Evolutionary conservation across 2,888 invertebrate species (phyloP), one percentile per base, ranked within the genome.

Genomic region (Caenorhabditis sp.): DNA sequence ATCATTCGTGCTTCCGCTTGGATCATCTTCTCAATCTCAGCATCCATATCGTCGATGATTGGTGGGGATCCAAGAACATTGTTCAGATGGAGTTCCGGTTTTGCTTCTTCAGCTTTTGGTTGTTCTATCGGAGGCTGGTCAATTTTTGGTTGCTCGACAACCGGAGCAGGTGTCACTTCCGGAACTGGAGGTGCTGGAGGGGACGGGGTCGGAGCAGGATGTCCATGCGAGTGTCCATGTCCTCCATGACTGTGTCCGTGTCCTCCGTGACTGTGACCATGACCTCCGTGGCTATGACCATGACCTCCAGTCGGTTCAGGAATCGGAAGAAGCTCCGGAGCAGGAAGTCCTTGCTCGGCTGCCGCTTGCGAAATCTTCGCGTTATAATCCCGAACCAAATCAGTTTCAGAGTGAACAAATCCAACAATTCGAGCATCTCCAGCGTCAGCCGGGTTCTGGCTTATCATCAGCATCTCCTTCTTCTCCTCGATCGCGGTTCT

Each of bases 321-420:
- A 20, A 84, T 74, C 4, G 85, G 82, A 6, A 85, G 56, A 8
- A 50, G 55, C 22, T 84, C 83, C 1, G 86, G 87, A 2, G 80
- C 44, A 8, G 87, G 87, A 2, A 85, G 67, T 6, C 80, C 81
- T 2, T 67, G 40, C 20, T 81, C 82, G 11, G 56, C 26, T 11
- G 84, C 84, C 44, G 62, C 67, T 51, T 67, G 64, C 8, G 47
- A 37, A 20, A 62, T 80, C 40, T 68, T 71, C 32, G 81, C 85
- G 55, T 88, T 88, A 56, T 80, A 86, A 64, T 88, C 88, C 8
- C 88, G 68, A 3, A 88, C 76, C 18, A 88, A 69, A 50, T 87
- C 86, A 6, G 60, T 47, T 11, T 88, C 84, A 1, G 88, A 78
- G 26, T 83, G 84, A 20, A 88, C 20, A 11, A 50, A 47, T 13